phyloP scores from a whole-genome alignment of 2,113 vertebrate species.

The Telmatochromis brachygnathus region DNA sequence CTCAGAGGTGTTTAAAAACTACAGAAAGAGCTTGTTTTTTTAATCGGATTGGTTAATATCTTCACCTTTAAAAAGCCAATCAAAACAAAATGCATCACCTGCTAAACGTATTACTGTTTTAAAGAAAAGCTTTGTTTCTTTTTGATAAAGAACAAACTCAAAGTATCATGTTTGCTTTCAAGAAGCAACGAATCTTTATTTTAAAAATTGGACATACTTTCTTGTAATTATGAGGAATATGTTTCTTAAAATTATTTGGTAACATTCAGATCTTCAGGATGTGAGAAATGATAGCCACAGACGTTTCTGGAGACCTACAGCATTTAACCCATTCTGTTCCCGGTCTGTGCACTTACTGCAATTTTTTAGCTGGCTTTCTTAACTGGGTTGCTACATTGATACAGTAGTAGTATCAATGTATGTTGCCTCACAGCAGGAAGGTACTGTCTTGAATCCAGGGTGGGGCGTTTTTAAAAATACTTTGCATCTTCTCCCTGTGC shows the following conservation, averaged over 20 bases:
- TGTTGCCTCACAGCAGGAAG: neutral
- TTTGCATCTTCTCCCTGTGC: neutral
- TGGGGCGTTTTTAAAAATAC: neutral
- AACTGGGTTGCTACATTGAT: neutral
- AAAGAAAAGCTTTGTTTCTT: neutral
- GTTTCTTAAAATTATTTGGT: neutral
- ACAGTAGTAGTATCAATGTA: neutral
- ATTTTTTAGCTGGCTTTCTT: neutral
- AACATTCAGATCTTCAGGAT: neutral
- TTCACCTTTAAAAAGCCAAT: neutral
- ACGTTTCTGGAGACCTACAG: neutral
- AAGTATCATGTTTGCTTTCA: neutral
- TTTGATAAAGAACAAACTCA: neutral
- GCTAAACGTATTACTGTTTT: neutral
- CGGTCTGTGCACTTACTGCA: neutral
- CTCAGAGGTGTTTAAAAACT: neutral
- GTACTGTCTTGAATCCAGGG: neutral
- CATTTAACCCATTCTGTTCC: neutral
- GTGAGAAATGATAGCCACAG: neutral
- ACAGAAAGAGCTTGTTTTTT: neutral
- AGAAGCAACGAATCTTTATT: neutral
- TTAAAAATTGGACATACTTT: neutral
- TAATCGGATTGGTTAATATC: neutral
- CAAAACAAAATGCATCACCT: neutral
- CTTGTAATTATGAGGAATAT: neutral